Evolutionary conservation across 2,888 invertebrate species (phyloP).

Genomic region (Drosophila cognata): DNA sequence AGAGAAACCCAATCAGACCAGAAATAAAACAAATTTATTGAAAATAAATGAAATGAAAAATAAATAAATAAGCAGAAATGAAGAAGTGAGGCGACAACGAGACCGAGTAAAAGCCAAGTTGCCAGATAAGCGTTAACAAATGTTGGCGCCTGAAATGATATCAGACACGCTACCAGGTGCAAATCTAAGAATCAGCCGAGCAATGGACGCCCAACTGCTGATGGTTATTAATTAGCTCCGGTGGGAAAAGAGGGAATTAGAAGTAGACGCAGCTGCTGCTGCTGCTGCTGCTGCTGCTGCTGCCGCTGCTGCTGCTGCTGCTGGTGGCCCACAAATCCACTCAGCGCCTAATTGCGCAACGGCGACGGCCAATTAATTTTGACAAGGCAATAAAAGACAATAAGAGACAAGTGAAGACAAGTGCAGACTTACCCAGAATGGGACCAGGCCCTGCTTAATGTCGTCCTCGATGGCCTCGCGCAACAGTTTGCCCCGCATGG

Average conservation of each 20-base stretch:
- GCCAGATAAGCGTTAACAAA: slow-evolving; percentile 2
- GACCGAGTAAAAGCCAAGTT: neutral
- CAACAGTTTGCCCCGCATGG: slow-evolving; percentile 93
- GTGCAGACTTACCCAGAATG: slow-evolving; percentile 92
- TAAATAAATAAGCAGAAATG: neutral
- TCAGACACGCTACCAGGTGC: slow-evolving; percentile 5
- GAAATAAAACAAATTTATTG: neutral
- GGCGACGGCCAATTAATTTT: slow-evolving; percentile 70
- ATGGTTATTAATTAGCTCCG: slow-evolving; percentile 79
- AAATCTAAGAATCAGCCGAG: slow-evolving; percentile 3
- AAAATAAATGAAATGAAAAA: neutral
- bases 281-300: neutral
- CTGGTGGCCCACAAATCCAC: slow-evolving; percentile 49
- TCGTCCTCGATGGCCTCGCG: slow-evolving; percentile 92
- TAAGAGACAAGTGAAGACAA: neutral
- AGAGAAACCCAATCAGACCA: neutral
- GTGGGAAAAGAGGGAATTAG: slow-evolving; percentile 63
- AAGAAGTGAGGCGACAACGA: neutral
- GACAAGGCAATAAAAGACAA: neutral
- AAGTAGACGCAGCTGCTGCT: slow-evolving; percentile 11
- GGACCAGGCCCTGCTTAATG: slow-evolving; percentile 93
- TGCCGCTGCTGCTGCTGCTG: neutral
- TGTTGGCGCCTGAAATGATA: neutral
- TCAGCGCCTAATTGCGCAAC: slow-evolving; percentile 53
- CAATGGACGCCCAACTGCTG: slow-evolving; percentile 17